A percentile compares a stretch with the other conserved stretches of the same genome.
phyloP scores from a whole-genome alignment of 2,113 vertebrate species.

The Petromus typicus region DNA sequence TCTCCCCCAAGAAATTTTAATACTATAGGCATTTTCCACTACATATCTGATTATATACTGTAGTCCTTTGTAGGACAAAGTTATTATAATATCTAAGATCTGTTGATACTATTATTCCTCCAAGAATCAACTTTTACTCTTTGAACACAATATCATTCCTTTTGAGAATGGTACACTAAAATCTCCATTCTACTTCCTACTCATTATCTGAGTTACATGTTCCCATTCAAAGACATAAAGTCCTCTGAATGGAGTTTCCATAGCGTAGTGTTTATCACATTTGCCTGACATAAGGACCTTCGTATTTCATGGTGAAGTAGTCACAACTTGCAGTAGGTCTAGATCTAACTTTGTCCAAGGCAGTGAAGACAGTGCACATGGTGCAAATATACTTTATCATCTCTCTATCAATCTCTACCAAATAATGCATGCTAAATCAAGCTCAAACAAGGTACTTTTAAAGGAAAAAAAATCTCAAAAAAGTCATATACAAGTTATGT shows the following conservation, averaged over 20 bases:
- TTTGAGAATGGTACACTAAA: not conserved
- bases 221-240: not conserved
- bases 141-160: not conserved
- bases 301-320: not conserved
- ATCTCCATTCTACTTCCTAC: not conserved
- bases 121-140: not conserved
- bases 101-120: not conserved
- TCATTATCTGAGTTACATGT: not conserved
- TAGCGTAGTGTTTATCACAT: no score
- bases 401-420: not conserved
- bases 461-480: conserved; percentile 5
- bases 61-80: not conserved
- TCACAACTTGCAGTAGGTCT: not conserved
- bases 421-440: not conserved
- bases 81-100: not conserved
- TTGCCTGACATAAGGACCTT: no score
- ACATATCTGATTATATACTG: not conserved
- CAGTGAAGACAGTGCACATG: not conserved
- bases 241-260: no score
- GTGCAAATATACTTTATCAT: not conserved
- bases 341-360: not conserved
- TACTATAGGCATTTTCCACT: not conserved
- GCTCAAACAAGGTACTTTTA: not conserved
- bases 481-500: not conserved
- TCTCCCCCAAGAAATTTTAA: not conserved